These are phyloP conservation scores for Drosophila malerkotliana DNA, from an alignment of 1,140 invertebrate species.

Conservation along the genomic window DNA sequence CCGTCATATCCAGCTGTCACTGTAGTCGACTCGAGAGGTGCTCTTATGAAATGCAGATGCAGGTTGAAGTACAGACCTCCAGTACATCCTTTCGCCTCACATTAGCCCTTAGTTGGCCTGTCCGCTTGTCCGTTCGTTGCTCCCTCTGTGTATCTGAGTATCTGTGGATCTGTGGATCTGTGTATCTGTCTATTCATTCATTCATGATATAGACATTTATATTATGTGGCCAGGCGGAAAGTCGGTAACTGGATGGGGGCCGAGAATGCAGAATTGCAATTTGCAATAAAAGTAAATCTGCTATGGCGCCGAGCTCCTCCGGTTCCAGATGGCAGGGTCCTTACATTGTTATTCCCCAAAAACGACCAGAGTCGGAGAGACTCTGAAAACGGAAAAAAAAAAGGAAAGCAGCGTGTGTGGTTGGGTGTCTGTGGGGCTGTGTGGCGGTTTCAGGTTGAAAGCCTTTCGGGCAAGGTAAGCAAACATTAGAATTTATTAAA, in stretches of 20 bases:
- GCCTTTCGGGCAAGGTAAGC: slow-evolving; percentile 74
- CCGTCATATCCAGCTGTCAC: slow-evolving; percentile 35
- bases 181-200: slow-evolving; percentile 56
- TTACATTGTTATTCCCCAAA: slow-evolving; percentile 35
- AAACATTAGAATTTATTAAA: slow-evolving; percentile 81
- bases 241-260: not conserved
- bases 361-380: slow-evolving; percentile 6
- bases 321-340: slow-evolving; percentile 23
- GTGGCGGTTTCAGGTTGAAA: slow-evolving; percentile 62
- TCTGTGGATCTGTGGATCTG: not conserved
- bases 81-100: slow-evolving; percentile 10
- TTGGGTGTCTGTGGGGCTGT: not conserved
- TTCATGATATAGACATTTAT: slow-evolving; percentile 66
- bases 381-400: not conserved
- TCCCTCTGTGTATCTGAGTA: slow-evolving; percentile 15
- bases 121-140: not conserved
- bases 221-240: slow-evolving; percentile 34
- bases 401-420: not conserved
- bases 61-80: slow-evolving; percentile 9
- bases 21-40: slow-evolving; percentile 22
- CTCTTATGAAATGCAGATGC: slow-evolving; percentile 36
- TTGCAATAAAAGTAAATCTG: slow-evolving; percentile 79
- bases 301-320: slow-evolving; percentile 21
- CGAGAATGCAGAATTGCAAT: slow-evolving; percentile 63
- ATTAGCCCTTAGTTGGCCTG: slow-evolving; percentile 18